Percentiles rank a stretch among this genome's conserved stretches.
phyloP scores from a whole-genome alignment of 2,797 vertebrate genomes.

The Poeciliopsis turneri region DNA sequence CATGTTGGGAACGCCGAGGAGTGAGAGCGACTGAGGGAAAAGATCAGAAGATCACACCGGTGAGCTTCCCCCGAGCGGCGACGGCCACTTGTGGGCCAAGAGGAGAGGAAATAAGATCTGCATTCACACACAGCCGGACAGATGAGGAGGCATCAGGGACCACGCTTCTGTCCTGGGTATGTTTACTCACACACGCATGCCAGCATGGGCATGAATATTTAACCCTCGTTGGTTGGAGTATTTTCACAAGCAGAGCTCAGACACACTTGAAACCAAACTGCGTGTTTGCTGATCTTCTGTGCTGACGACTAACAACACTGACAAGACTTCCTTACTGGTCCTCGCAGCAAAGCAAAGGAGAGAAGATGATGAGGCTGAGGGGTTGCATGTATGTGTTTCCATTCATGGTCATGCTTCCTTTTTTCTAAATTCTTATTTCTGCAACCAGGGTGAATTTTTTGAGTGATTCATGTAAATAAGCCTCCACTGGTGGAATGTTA shows the following conservation, averaged over 20 bases:
- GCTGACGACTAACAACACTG: constrained; percentile 64
- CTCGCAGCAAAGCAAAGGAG: constrained; percentile 43
- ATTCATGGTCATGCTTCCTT: constrained; percentile 25
- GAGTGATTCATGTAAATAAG: constrained; percentile 52
- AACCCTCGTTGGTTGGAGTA: constrained; percentile 14
- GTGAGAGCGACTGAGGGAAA: constrained; percentile 38
- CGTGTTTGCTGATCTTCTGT: constrained; percentile 45
- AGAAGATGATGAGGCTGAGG: constrained; percentile 29
- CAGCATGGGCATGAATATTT: constrained; percentile 16
- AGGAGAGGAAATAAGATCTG: constrained; percentile 45
- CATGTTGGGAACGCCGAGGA: constrained; percentile 60
- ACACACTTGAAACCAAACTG: constrained; percentile 53
- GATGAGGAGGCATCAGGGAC: constrained; percentile 73
- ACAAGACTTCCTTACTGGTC: constrained; percentile 69
- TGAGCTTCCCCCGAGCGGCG: constrained; percentile 38
- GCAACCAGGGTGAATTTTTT: constrained; percentile 40
- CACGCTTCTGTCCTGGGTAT: constrained; percentile 72
- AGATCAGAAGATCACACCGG: constrained; percentile 20
- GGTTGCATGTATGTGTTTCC: constrained; percentile 19
- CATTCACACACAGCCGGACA: constrained; percentile 54
- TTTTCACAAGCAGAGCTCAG: constrained; percentile 31
- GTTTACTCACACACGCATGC: constrained; percentile 32
- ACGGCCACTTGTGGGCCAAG: constrained; percentile 64
- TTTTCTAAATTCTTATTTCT: constrained; percentile 20
- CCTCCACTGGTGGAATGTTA: constrained; percentile 29